Base-by-base conservation (phyloP, 2,888 invertebrate species). In the Antheraea assamensis region DNA sequence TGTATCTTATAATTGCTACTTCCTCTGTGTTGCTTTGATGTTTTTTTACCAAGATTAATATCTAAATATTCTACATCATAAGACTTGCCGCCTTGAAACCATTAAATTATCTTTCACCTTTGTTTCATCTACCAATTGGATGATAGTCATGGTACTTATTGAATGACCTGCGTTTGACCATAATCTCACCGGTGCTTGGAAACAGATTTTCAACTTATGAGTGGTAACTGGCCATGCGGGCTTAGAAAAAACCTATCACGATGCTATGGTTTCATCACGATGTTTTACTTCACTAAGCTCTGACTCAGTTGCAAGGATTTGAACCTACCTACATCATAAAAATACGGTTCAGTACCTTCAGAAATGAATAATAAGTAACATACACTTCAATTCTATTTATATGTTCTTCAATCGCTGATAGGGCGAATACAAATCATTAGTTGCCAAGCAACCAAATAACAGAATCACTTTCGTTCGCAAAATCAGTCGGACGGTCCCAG, bases 401-500 rank as follows among this genome's bases (percentile, higher is more conserved):
- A 21, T 55, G 21, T 55, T 61, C 7, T 61, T 61, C 24, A 24
- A 61, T 24, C 7, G 27, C 15, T 8, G 27, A 61, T 61, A 55
- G 55, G 8, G 8, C 15, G 1, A 27, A 27, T 61, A 27, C 58
- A 61, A 61, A 27, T 15, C 24, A 13, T 27, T 4, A 35, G 90
- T 92, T 81, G 79, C 92, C 74, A 79, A 81, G 92, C 83, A 88
- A 92, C 91, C 42, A 71, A 87, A 92, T 90, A 92, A 92, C 92
- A 91, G 82, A 74, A 74, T 78, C 74, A 17, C 75, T 70, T 73
- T 74, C 73, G 21, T 27, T 7, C 58, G 58, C 24, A 75, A 70
- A 77, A 77, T 74, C 78, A 80, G 81, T 81, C 75, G 78, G 80
- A 73, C 75, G 73, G 80, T 80, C 80, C 84, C 88, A 85, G 87